Evolutionary conservation across 2,888 invertebrate genomes (phyloP).

Genomic region (Dynastes grantii): DNA sequence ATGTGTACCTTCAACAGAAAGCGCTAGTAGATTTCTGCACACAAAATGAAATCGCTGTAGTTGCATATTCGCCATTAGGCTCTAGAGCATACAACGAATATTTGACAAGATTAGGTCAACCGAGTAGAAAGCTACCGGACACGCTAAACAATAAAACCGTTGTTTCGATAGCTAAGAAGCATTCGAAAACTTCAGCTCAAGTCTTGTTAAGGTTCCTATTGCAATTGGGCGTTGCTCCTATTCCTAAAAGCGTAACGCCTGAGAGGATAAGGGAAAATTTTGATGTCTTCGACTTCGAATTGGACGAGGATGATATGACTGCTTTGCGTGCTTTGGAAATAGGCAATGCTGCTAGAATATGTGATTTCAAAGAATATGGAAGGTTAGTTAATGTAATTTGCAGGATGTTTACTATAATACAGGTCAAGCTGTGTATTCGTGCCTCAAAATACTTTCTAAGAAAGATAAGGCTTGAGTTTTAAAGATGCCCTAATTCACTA

Average conservation of each 20-base stretch:
- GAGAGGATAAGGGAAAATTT: slow-evolving; percentile 82
- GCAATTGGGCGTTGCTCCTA: slow-evolving; percentile 80
- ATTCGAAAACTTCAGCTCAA: slow-evolving; percentile 82
- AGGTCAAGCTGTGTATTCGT: no score
- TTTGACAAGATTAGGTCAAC: slow-evolving; percentile 60
- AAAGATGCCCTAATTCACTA: no score
- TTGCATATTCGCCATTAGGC: slow-evolving; percentile 73
- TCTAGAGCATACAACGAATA: slow-evolving; percentile 67
- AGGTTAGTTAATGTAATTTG: slow-evolving; percentile 62
- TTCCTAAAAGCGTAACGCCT: slow-evolving; percentile 87
- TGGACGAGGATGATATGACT: slow-evolving; percentile 75
- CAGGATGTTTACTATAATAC: no score
- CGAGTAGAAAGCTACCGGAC: slow-evolving; percentile 76
- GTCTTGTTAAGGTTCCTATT: slow-evolving; percentile 79
- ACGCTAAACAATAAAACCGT: slow-evolving; percentile 76
- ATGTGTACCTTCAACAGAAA: slow-evolving; percentile 71
- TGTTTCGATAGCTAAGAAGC: slow-evolving; percentile 72
- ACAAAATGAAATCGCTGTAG: slow-evolving; percentile 68
- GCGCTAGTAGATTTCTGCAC: slow-evolving; percentile 69
- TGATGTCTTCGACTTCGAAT: slow-evolving; percentile 80
- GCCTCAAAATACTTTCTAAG: no score
- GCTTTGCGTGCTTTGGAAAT: slow-evolving; percentile 76
- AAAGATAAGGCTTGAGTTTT: no score
- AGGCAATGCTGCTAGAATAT: slow-evolving; percentile 77
- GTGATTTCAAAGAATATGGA: slow-evolving; percentile 75